Percentiles rank a stretch among this genome's conserved stretches.
phyloP scores from a whole-genome alignment of 2,113 vertebrate genomes.

The Heliornis fulica region DNA sequence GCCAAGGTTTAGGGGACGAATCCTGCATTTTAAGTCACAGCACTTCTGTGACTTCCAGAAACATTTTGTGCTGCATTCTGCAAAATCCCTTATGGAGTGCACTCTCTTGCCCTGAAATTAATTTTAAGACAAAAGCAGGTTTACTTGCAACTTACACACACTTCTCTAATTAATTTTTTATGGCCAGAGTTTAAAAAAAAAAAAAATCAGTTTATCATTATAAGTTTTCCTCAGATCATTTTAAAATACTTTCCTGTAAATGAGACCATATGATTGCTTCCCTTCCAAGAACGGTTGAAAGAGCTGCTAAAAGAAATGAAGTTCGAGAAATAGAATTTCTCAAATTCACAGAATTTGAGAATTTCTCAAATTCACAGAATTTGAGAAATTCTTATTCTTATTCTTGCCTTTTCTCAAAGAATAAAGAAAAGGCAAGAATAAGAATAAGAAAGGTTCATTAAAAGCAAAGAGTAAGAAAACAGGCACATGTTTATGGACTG shows the following conservation, averaged over 20 bases:
- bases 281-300: not conserved
- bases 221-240: not conserved
- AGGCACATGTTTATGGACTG: not conserved
- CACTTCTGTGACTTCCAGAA: not conserved
- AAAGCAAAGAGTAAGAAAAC: not conserved
- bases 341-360: not conserved
- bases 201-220: not conserved
- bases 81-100: not conserved
- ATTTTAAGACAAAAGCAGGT: not conserved
- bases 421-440: not conserved
- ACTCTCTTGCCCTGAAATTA: not conserved
- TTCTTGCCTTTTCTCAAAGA: too few relatives aligned
- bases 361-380: too few relatives aligned
- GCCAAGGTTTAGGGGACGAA: not conserved
- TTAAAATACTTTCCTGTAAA: slow-evolving; percentile 2
- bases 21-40: not conserved
- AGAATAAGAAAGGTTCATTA: not conserved
- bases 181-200: not conserved
- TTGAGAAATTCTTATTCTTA: too few relatives aligned
- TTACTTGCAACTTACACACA: not conserved
- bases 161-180: not conserved
- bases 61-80: not conserved
- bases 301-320: not conserved
- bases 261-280: not conserved
- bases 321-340: too few relatives aligned